Conservation (phyloP, 2,888 invertebrate species). For the Globia sparganii region DNA sequence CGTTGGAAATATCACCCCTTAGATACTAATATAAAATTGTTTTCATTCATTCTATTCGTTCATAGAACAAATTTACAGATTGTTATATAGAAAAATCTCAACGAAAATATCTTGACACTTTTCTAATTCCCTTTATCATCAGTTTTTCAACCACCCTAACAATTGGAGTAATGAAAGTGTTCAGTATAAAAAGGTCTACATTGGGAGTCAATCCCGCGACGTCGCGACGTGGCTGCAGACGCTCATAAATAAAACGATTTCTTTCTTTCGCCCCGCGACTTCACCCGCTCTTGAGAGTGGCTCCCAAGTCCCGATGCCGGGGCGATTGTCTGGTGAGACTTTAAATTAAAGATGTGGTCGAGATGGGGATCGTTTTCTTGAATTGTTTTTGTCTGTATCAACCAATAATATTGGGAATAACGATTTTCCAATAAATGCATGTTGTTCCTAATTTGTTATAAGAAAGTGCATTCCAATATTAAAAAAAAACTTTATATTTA, state of each 20-base stretch:
- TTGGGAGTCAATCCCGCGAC: constrained; percentile 17
- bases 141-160: not conserved
- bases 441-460: not conserved
- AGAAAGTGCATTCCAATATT: not conserved
- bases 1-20: too few species aligned
- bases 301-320: constrained; percentile 20
- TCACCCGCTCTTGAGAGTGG: constrained; percentile 24
- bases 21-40: not conserved
- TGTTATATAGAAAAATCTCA: too few species aligned
- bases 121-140: not conserved
- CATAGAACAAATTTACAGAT: not conserved
- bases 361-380: constrained; percentile 3
- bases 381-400: not conserved
- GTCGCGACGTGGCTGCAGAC: constrained; percentile 40
- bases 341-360: constrained; percentile 55
- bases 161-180: constrained; percentile 43
- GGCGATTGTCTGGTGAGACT: constrained; percentile 38
- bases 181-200: constrained; percentile 45
- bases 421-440: not conserved
- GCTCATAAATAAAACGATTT: constrained; percentile 59
- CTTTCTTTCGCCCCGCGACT: constrained; percentile 25
- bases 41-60: not conserved
- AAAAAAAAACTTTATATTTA: not conserved
- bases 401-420: not conserved
- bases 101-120: not conserved